A percentile compares a stretch with the other conserved stretches of the same genome.
Evolutionary conservation across 1,140 invertebrate species (phyloP).

Genomic region (Drosophila pandora): DNA sequence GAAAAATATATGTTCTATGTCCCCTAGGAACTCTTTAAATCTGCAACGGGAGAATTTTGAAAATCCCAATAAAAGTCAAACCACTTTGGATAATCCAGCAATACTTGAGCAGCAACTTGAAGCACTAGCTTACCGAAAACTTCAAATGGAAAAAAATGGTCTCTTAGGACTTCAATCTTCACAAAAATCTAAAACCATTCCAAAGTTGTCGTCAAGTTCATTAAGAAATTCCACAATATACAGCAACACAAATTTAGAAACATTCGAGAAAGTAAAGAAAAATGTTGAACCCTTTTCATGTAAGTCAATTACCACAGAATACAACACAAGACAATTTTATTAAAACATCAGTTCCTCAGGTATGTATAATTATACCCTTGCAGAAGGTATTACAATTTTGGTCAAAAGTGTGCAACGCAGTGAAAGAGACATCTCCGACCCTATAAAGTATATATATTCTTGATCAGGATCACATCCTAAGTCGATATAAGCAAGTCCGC

Average conservation of each 20-base stretch:
- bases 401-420: too few species aligned
- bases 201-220: slow-evolving; percentile 46
- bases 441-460: too few species aligned
- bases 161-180: slow-evolving; percentile 36
- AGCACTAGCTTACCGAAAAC: slow-evolving; percentile 77
- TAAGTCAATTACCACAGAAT: neutral
- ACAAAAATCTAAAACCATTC: slow-evolving; percentile 14
- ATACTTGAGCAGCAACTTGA: slow-evolving; percentile 79
- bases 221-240: slow-evolving; percentile 38
- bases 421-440: too few species aligned
- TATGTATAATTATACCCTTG: too few species aligned
- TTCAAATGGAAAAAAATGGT: slow-evolving; percentile 76
- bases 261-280: neutral
- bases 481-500: too few species aligned
- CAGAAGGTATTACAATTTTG: too few species aligned
- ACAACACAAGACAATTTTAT: neutral
- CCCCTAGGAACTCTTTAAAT: slow-evolving; percentile 38
- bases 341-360: slow-evolving; percentile 28
- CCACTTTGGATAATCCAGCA: slow-evolving; percentile 73
- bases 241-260: slow-evolving; percentile 16
- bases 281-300: neutral
- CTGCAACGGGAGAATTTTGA: slow-evolving; percentile 14
- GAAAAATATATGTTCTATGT: slow-evolving; percentile 2
- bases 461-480: too few species aligned
- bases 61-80: slow-evolving; percentile 30